Evolutionary conservation across 2,113 vertebrate genomes (phyloP), one percentile per base, ranked within the genome.

Genomic region (Chloropsis cyanopogon): DNA sequence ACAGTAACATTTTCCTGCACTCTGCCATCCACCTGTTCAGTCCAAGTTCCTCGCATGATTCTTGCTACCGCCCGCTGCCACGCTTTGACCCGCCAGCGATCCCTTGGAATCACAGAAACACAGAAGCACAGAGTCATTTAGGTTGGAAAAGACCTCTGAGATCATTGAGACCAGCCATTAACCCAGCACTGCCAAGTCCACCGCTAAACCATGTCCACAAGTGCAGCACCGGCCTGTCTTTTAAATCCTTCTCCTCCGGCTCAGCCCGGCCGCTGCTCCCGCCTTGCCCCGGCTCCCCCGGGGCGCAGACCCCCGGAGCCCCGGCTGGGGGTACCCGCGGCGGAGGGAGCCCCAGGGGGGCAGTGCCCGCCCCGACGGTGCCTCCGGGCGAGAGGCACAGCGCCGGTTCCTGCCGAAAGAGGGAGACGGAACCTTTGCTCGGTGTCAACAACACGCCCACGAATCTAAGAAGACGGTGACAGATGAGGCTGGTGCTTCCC

Each of bases 21-120:
- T 31, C 77, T 2, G 1, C 37, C 1, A 0, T 17, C 33, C 54
- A 33, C 6, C n/a, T 0, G 17, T 57, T 60, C 0, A 3, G 4
- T 16, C 56, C 29, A 8, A 52, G n/a, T 35, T 41, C 39, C 52
- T 33, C 0, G 1, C 44, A 6, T 4, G 11, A 42, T 18, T 29
- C 56, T 47, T 6, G 11, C 53, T 20, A 11, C 22, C 0, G 13
- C n/a, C 31, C 0, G 0, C 64, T 56, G 57, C 35, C n/a, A 35
- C 1, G 3, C 69, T 60, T 59, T 18, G 41, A 53, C 41, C 25
- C 5, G 10, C 47, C n/a, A 11, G 41, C 4, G 1, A 54, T 13
- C 21, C 25, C 35, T 56, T 18, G 35, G 64, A 63, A 63, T 37
- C 42, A 42, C 7, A 71, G n/a, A 39, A 78, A 26, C 47, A 31